Conservation (phyloP, 2,113 vertebrate species). For the Neomonachus schauinslandi region DNA sequence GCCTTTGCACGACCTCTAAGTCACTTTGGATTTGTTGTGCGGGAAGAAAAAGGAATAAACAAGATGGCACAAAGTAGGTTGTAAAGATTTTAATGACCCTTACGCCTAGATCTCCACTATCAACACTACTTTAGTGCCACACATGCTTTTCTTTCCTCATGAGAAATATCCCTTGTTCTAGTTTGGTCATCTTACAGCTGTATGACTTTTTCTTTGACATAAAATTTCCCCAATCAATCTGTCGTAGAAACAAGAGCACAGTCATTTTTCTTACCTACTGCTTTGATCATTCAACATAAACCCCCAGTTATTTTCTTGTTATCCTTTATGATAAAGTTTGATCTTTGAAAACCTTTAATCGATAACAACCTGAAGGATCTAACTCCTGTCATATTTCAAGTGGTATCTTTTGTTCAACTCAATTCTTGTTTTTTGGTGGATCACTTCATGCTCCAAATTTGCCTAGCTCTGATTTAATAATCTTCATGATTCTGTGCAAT, state of each 20-base stretch:
- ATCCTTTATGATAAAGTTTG: constrained; percentile 6
- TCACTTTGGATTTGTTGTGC: neutral
- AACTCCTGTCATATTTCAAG: neutral
- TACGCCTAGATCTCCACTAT: neutral
- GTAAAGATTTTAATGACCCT: neutral
- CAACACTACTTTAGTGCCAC: neutral
- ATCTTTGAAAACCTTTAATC: neutral
- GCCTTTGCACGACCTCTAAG: neutral
- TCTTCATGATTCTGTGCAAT: neutral
- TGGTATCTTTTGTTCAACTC: neutral
- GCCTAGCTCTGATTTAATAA: neutral
- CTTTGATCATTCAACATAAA: neutral
- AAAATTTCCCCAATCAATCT: neutral
- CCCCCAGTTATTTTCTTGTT: neutral
- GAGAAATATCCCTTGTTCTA: neutral
- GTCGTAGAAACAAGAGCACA: neutral
- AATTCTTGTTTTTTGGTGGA: neutral
- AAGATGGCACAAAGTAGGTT: neutral
- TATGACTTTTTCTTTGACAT: neutral
- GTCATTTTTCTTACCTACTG: constrained; percentile 9
- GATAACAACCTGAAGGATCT: neutral
- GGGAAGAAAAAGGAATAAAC: neutral
- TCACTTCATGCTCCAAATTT: neutral
- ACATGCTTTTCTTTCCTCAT: neutral
- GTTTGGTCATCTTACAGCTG: neutral